Evolutionary conservation across 2,113 vertebrate species (phyloP), one percentile per base, ranked within the genome.

Genomic region (Neogobius melanostomus): DNA sequence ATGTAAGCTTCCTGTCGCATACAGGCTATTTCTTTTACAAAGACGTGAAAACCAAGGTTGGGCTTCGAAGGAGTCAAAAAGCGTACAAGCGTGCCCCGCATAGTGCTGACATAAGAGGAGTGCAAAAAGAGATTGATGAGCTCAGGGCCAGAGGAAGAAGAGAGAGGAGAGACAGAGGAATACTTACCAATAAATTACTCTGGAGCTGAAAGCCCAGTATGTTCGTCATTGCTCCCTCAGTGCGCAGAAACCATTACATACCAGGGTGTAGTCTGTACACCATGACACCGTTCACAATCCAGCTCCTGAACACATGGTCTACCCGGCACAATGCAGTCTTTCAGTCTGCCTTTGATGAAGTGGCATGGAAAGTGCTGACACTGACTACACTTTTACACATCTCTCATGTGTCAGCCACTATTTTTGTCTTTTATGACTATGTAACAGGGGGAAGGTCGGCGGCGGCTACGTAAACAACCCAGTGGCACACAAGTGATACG

Each of bases 111-210:
- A 90, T 81, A 85, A 86, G 85, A 87, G 53, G 83, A 87, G 87
- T 74, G 83, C 81, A 90, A 87, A 89, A 80, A 82, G 75, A 86
- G 86, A 90, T 89, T 87, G 90, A 91, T 90, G 87, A 90, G 85
- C 84, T 90, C 76, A 75, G 87, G 88, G 89, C 88, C 83, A 71
- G 64, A 75, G 90, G 88, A 85, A 88, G 85, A 88, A 85, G 80
- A 76, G 69, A 76, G 75, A 79, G 84, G 84, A 77, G 78, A 89
- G 86, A 87, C 82, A 75, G 85, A 83, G 83, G 83, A 87, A 89
- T 88, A 87, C 85, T 90, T 88, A 86, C 83, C 81, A 86, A 90
- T 91, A 91, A 90, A 90, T 89, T 88, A 89, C 89, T 85, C 85
- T 77, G 76, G 82, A 86, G 74, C 61, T 82, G 84, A 89, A 86